Base-by-base conservation (phyloP, 2,113 vertebrate genomes). In the Tiliqua scincoides region DNA sequence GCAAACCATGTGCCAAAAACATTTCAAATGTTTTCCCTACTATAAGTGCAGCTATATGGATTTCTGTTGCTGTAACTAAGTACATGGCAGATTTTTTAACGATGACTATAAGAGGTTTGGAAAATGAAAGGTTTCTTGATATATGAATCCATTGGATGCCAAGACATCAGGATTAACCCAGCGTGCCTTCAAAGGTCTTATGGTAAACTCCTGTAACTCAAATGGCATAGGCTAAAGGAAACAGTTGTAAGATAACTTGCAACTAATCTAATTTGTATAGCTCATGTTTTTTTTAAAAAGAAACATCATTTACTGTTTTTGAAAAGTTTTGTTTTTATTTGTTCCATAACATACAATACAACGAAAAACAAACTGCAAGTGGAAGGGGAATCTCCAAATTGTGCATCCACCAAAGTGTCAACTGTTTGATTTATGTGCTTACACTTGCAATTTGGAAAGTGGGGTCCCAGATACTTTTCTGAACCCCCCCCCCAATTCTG, bases 11-110 rank as follows among this genome's bases (percentile, higher is more conserved):
- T 32, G 52, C 43, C 32, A 30, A 68, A 40, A 52, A 11, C 25
- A 10, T 17, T 43, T 54, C 10, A 35, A 57, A 52, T 27, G 67
- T 21, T 40, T 2, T 21, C 57, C 27, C 15, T n/a, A 23, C 37
- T 32, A 4, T 73, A 62, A 84, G 61, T 63, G 27, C 37, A 73
- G 70, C 48, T 74, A 74, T 30, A 35, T 43, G 70, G 82, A 78
- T 27, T 82, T 5, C 79, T 83, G 25, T 10, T 2, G 2, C 4
- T 92, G 15, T 35, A 25, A 85, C n/a, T 82, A 0, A 0, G 35
- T 79, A 48, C 20, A 62, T 62, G 89, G 82, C 81, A 82, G 32
- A 54, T 82, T 87, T 82, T 87, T 88, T 85, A 83, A 65, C 67
- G 8, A 75, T 87, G 80, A 17, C 40, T 3, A 9, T 1, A 84